Percentiles rank a stretch among this genome's conserved stretches.
phyloP scores from a whole-genome alignment of 2,888 invertebrate species.

The Chrysolina haemoptera region DNA sequence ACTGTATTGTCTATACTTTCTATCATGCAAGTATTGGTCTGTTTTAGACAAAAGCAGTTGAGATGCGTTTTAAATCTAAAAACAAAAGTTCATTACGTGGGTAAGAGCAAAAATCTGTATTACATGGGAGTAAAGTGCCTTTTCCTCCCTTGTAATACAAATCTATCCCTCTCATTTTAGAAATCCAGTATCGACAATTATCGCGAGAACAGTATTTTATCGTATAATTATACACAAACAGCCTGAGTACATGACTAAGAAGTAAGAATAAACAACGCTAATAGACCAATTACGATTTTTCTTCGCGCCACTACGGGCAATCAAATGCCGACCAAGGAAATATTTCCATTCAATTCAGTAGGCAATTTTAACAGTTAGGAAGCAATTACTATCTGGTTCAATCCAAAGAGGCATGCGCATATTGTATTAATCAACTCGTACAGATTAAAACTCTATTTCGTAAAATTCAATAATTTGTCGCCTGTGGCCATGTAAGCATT shows the following conservation, averaged over 20 bases:
- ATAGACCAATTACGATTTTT: conserved; percentile 19
- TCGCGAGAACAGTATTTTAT: not conserved
- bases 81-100: too few relatives aligned
- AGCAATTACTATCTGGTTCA: conserved; percentile 19
- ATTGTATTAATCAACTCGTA: conserved; percentile 12
- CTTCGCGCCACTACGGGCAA: not conserved
- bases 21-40: too few relatives aligned
- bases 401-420: conserved; percentile 11
- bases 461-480: conserved; percentile 24
- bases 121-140: too few relatives aligned
- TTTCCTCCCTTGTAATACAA: too few relatives aligned
- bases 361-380: conserved; percentile 16
- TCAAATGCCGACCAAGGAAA: conserved; percentile 1
- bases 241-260: not conserved
- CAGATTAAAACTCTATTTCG: conserved; percentile 6
- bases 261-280: not conserved
- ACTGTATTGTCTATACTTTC: too few relatives aligned
- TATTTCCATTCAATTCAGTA: conserved; percentile 20
- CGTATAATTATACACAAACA: not conserved
- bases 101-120: too few relatives aligned
- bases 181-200: not conserved
- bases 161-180: too few relatives aligned
- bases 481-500: not conserved
- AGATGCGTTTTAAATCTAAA: too few relatives aligned
- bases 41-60: too few relatives aligned